Evolutionary conservation across 2,113 vertebrate species (phyloP), one percentile per base, ranked within the genome.

Genomic region (Syngnathoides biaculeatus): DNA sequence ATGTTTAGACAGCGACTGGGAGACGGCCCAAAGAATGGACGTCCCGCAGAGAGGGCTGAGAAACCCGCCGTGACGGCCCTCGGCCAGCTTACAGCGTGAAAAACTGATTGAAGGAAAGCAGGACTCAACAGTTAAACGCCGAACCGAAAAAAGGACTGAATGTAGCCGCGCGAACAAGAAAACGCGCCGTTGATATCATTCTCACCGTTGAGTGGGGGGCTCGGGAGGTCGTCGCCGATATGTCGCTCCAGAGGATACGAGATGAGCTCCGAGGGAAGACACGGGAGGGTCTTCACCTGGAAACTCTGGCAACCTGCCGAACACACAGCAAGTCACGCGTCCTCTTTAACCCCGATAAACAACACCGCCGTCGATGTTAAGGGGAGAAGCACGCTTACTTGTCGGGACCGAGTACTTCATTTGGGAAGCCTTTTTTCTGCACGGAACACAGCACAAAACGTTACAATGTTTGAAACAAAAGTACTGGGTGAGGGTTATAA

Each of bases 121-220:
- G 42, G 65, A 35, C 65, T 60, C 53, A 70, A 24, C 53, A 68
- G 30, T 69, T 26, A 65, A 64, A 20, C 12, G 38, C 11, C 39
- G 13, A 35, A 45, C 59, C 15, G n/a, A n/a, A 30, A 62, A 39
- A 22, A 43, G 30, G 0, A 35, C 3, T 22, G 60, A 53, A 56
- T 3, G 38, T 30, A 39, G n/a, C n/a, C 17, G 12, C n/a, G 8
- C 8, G 55, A 13, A 27, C 26, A 56, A 56, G 8, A 4, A 14
- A 35, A 35, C 6, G 30, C 3, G 9, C 43, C 60, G 43, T 11
- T 9, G 60, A 62, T 43, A 43, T 42, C 61, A 65, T 58, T 12
- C 27, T 90, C 84, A 95, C 94, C 93, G 78, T 94, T 92, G 0
- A 87, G 90, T 56, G 90, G 92, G 62, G 85, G 87, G 67, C 2